phyloP scores from a whole-genome alignment of 2,888 invertebrate species.

The Pheosia tremula region DNA sequence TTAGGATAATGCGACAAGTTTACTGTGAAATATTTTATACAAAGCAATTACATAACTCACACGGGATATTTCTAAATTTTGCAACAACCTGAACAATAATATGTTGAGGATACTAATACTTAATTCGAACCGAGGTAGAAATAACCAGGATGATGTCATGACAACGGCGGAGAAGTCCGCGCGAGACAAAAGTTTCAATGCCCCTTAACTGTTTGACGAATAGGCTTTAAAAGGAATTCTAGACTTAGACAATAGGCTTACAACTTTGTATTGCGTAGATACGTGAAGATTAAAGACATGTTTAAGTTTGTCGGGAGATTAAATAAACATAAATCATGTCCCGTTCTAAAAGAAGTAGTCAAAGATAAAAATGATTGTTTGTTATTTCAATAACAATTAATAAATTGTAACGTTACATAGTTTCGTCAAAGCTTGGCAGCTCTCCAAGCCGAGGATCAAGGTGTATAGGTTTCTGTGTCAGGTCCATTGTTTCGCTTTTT shows the following conservation, averaged over 20 bases:
- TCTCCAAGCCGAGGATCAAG: constrained; percentile 43
- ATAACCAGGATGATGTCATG: constrained; percentile 1
- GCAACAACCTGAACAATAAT: neutral
- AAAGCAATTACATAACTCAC: constrained; percentile 9
- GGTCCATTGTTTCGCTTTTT: constrained; percentile 60
- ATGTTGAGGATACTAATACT: neutral
- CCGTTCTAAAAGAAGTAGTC: neutral
- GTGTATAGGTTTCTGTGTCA: constrained; percentile 63
- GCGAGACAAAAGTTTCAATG: constrained; percentile 2
- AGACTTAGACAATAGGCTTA: constrained; percentile 2
- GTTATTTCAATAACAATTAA: neutral
- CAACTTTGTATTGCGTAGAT: constrained; percentile 1
- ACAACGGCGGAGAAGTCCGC: neutral
- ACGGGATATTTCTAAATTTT: constrained; percentile 1
- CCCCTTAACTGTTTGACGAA: neutral
- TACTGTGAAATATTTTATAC: constrained; percentile 28
- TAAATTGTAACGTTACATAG: constrained; percentile 15
- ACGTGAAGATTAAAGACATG: neutral
- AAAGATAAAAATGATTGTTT: neutral
- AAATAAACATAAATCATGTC: constrained; percentile 4
- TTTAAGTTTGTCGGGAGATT: neutral
- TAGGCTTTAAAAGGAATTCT: constrained; percentile 2
- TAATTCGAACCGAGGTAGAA: neutral
- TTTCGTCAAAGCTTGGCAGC: constrained; percentile 13
- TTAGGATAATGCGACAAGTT: constrained; percentile 30